Conservation (phyloP, 2,113 vertebrate species). For the Copsychus sechellarum region DNA sequence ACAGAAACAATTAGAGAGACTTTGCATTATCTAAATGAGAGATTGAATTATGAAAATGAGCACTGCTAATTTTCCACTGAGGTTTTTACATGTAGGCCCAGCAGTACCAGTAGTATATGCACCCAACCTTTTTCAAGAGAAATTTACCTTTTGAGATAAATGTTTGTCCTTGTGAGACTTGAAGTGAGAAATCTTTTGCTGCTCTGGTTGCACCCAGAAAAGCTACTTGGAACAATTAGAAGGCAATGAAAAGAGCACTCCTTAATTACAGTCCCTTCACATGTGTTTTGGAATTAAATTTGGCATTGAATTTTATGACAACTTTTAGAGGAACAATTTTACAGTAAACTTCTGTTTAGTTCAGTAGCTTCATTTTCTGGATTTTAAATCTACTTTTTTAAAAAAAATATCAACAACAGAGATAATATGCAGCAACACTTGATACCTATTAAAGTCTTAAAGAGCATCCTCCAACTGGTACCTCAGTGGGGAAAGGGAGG, state of each 20-base stretch:
- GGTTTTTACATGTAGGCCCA: neutral
- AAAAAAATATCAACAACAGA: neutral
- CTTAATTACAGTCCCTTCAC: neutral
- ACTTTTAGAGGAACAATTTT: neutral
- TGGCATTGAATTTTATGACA: neutral
- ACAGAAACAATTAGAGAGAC: constrained; percentile 42
- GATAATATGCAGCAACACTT: neutral
- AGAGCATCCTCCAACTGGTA: neutral
- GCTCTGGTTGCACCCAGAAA: neutral
- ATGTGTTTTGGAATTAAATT: neutral
- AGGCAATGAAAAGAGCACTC: neutral
- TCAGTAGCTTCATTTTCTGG: neutral
- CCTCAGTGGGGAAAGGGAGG: neutral
- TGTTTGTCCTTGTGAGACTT: neutral
- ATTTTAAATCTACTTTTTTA: neutral
- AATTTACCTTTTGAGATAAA: neutral
- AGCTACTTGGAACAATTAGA: neutral
- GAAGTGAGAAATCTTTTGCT: neutral
- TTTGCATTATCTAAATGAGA: constrained; percentile 32
- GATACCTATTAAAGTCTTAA: neutral
- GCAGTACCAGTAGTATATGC: neutral
- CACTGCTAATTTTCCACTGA: neutral
- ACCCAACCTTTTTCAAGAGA: neutral
- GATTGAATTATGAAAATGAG: neutral
- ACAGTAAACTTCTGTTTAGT: neutral